These are phyloP conservation scores for Cossypha dichroa DNA, from an alignment of 2,797 vertebrate species.

Conservation along the genomic window DNA sequence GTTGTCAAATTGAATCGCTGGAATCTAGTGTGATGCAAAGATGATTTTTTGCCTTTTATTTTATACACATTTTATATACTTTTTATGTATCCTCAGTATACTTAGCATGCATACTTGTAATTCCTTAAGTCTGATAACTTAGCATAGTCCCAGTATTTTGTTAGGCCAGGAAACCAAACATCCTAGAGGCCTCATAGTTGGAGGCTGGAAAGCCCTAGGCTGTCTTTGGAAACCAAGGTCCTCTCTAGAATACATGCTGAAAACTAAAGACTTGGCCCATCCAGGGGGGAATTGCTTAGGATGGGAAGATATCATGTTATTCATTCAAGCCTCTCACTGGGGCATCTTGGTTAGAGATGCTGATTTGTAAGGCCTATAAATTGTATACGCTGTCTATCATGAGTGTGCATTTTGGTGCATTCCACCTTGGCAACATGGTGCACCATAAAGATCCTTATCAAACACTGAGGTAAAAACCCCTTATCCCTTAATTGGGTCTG, in stretches of 20 bases:
- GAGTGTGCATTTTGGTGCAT: not conserved
- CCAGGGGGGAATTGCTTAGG: fast-evolving
- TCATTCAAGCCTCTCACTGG: not conserved
- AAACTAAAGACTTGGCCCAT: not conserved
- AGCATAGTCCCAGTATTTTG: not conserved
- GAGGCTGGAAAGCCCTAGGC: fast-evolving
- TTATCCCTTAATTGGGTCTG: not conserved
- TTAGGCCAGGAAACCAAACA: not conserved
- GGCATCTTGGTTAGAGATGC: not conserved
- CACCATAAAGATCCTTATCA: not conserved
- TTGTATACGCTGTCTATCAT: fast-evolving
- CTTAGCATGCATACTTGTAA: not conserved
- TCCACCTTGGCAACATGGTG: not conserved
- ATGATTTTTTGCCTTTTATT: not conserved
- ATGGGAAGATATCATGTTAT: not conserved
- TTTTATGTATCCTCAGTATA: not conserved
- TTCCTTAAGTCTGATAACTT: not conserved
- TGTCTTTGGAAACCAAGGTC: not conserved
- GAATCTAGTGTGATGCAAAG: not conserved
- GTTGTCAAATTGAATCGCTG: not conserved
- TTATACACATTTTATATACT: not conserved
- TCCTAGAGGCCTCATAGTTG: not conserved
- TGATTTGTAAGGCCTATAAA: not conserved
- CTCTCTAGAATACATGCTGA: not conserved
- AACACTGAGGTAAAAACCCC: not conserved